Percentiles rank a stretch among this genome's conserved stretches.
Conservation (phyloP, 2,888 invertebrate species). For the Macroteleia sp. region DNA sequence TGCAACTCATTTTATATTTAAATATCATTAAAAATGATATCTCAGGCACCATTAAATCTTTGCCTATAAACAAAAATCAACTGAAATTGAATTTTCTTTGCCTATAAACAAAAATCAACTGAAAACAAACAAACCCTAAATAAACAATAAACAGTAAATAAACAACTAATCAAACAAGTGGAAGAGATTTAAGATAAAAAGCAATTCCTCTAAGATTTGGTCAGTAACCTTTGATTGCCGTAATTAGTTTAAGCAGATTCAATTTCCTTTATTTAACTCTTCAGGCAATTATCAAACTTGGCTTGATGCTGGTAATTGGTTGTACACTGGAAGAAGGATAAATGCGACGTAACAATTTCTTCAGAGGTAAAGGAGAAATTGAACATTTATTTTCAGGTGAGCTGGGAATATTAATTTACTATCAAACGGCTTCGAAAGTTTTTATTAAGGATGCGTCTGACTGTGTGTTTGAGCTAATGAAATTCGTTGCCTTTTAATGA, state of each 20-base stretch:
- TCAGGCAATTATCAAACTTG: conserved; percentile 54
- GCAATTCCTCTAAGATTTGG: conserved; percentile 44
- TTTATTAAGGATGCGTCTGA: conserved; percentile 9
- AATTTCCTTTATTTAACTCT: conserved; percentile 57
- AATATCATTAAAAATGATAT: no score
- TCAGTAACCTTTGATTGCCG: conserved; percentile 37
- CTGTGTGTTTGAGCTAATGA: background rate
- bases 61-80: no score
- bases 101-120: no score
- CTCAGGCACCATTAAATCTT: no score
- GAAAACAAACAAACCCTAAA: no score
- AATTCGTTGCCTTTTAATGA: conserved; percentile 23
- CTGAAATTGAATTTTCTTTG: no score
- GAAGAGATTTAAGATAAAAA: conserved; percentile 10
- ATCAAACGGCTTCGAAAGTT: conserved; percentile 31
- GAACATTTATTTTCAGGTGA: conserved; percentile 39
- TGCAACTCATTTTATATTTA: no score
- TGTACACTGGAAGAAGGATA: conserved; percentile 40
- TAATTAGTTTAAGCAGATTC: conserved; percentile 59
- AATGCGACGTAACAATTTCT: conserved; percentile 41
- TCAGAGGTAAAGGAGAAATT: conserved; percentile 14
- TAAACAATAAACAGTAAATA: no score
- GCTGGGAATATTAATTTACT: conserved; percentile 41
- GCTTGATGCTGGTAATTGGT: conserved; percentile 52
- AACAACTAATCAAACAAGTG: no score